Evolutionary conservation across 2,797 vertebrate genomes (phyloP).

Genomic region (Microctenopoma lineatum): DNA sequence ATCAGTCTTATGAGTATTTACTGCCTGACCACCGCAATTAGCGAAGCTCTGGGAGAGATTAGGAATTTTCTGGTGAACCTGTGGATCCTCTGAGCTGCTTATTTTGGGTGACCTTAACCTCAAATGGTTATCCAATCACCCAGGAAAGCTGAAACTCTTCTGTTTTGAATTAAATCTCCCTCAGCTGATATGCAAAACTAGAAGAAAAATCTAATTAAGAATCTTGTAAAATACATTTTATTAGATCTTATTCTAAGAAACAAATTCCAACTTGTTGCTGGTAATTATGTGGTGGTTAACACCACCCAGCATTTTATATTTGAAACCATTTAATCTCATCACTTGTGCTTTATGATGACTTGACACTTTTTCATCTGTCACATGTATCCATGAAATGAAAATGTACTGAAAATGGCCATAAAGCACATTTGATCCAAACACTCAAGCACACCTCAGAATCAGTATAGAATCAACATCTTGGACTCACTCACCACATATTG

Average conservation of each 20-base stretch:
- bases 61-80: slow-evolving; percentile 21
- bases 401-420: too few species aligned
- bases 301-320: background rate
- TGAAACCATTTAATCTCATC: background rate
- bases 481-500: too few species aligned
- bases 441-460: too few species aligned
- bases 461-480: too few species aligned
- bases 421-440: too few species aligned
- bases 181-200: slow-evolving; percentile 13
- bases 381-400: too few species aligned
- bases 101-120: slow-evolving; percentile 27
- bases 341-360: background rate
- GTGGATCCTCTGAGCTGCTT: slow-evolving; percentile 33
- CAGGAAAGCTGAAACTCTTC: slow-evolving; percentile 7
- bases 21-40: slow-evolving; percentile 28
- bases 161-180: slow-evolving; percentile 31
- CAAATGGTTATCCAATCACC: slow-evolving; percentile 14
- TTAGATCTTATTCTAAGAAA: slow-evolving; percentile 7
- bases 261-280: slow-evolving; percentile 1
- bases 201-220: slow-evolving; percentile 12
- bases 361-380: background rate
- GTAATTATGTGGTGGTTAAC: background rate
- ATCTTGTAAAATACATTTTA: slow-evolving; percentile 3
- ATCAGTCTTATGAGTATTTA: slow-evolving; percentile 5
- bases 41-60: slow-evolving; percentile 29